Evolutionary conservation across 2,113 vertebrate genomes (phyloP).

Genomic region (Tursiops truncatus): DNA sequence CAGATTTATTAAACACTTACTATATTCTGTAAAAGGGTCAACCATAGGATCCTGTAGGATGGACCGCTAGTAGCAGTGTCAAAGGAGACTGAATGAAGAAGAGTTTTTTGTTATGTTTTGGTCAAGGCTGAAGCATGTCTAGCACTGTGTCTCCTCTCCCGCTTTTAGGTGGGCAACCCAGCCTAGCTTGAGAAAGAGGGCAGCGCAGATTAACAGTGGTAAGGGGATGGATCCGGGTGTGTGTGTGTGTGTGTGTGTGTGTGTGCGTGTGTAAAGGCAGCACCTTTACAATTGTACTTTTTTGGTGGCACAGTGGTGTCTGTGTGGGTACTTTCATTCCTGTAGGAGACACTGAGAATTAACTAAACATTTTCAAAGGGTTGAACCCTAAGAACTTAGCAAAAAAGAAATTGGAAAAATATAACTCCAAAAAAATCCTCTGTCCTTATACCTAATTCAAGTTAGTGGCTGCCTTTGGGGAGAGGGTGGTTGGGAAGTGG

Average conservation of each 20-base stretch:
- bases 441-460: not conserved
- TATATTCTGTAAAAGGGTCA: not conserved
- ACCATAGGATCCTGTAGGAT: not conserved
- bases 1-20: not conserved
- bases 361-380: not conserved
- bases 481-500: not conserved
- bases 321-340: not conserved
- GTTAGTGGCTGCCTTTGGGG: not conserved
- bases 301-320: not conserved
- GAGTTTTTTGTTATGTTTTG: not conserved
- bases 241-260: not conserved
- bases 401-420: not conserved
- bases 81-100: not conserved
- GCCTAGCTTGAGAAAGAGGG: not conserved
- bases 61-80: not conserved
- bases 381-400: not conserved
- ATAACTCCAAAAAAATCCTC: not conserved
- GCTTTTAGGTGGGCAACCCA: not conserved
- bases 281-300: not conserved
- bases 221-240: not conserved
- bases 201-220: rapidly evolving
- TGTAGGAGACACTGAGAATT: not conserved
- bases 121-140: not conserved
- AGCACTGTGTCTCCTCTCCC: not conserved
- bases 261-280: not conserved